Evolutionary conservation across 2,113 vertebrate genomes (phyloP).

Genomic region (Oreochromis spilurus): DNA sequence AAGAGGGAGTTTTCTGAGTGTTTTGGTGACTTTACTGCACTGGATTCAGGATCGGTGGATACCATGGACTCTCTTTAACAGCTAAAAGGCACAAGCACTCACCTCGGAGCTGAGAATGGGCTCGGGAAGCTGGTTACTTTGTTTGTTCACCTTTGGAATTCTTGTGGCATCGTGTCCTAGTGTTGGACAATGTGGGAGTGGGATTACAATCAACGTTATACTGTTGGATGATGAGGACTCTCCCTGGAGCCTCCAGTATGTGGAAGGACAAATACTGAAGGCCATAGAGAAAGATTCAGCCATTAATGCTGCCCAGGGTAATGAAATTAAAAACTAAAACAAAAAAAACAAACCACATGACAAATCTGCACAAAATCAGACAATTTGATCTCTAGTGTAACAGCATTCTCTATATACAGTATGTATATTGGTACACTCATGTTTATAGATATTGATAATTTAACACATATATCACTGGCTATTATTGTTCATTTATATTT

Average conservation of each 20-base stretch:
- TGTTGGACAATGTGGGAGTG: conserved; percentile 12
- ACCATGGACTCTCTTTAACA: neutral
- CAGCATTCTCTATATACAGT: neutral
- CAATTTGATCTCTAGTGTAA: neutral
- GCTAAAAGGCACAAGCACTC: neutral
- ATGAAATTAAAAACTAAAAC: neutral
- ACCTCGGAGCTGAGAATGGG: conserved; percentile 22
- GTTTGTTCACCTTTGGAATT: conserved; percentile 6
- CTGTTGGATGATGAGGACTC: conserved; percentile 79
- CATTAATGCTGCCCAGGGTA: conserved; percentile 50
- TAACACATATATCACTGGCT: neutral
- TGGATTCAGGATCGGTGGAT: neutral
- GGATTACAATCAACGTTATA: conserved; percentile 80
- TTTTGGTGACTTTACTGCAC: neutral
- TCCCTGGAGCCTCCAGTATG: conserved; percentile 61
- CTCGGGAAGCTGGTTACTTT: neutral
- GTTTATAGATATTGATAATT: neutral
- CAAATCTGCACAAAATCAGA: neutral
- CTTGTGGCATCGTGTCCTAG: neutral
- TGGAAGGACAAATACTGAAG: conserved; percentile 62
- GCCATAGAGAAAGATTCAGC: conserved; percentile 68
- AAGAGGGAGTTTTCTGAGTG: neutral
- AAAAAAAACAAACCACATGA: neutral
- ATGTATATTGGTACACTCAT: neutral
- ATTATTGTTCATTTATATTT: neutral